Evolutionary conservation across 2,797 vertebrate genomes (phyloP), one percentile per base, ranked within the genome.

Genomic region (Myoxocephalus aenaeus): DNA sequence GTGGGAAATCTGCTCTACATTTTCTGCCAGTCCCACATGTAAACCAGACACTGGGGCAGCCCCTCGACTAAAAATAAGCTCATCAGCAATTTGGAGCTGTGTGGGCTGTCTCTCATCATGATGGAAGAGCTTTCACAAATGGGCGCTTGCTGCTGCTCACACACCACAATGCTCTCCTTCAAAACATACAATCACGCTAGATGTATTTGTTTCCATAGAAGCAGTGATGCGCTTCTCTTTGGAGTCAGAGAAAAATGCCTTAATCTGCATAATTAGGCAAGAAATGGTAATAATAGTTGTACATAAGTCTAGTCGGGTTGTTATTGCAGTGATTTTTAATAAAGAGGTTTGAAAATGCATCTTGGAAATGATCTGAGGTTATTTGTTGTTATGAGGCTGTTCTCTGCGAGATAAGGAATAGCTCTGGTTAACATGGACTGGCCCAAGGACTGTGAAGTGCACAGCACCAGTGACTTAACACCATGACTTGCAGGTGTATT

Each of bases 1-100:
- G 93, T 93, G 94, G 93, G 90, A 95, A 95, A 95, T 96, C 95
- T 95, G 94, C 95, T 97, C 91, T 80, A 91, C 86, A 92, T 94
- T 92, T 87, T 78, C 89, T 85, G 87, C 88, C 87, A 87, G 83
- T 92, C 91, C 89, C 90, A 62, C 73, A 83, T 86, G 89, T 73
- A 90, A 87, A 69, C 75, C 89, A 87, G 86, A 90, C 92, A 90
- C 82, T 68, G 86, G 88, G 91, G 92, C 88, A 84, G 86, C 81
- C 89, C 90, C 80, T 88, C 67, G 27, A 86, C 91, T 93, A 91
- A 93, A 94, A 93, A 92, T 93, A 91, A 92, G 92, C 88, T 90
- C 86, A 93, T 94, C 94, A 94, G 94, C 93, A 93, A 85, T 92
- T 93, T 92, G 88, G 65, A 88, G 86, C 85, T 76, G 89, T 81